phyloP scores from a whole-genome alignment of 2,113 vertebrate species.

The Pampusana beccarii region DNA sequence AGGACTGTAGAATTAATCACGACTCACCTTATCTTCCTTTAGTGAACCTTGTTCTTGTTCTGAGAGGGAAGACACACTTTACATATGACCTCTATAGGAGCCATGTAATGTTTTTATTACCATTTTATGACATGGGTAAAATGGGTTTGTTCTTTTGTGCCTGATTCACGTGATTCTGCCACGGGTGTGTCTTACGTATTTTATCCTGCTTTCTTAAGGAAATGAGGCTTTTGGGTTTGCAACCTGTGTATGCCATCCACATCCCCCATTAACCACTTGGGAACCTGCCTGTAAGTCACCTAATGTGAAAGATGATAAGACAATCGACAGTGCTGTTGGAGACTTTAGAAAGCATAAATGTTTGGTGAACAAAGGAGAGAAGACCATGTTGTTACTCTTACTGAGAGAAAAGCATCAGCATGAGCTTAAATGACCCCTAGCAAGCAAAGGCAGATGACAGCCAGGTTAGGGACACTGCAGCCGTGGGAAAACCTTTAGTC shows the following conservation, averaged over 20 bases:
- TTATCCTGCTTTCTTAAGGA: not conserved
- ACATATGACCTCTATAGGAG: not conserved
- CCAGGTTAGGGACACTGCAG: not conserved
- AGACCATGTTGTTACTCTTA: not conserved
- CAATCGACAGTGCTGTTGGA: not conserved
- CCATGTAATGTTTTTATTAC: not conserved
- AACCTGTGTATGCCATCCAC: not conserved
- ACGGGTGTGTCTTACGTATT: not conserved
- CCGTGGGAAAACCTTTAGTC: not conserved
- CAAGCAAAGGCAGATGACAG: not conserved
- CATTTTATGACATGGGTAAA: not conserved
- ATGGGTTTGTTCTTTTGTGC: not conserved
- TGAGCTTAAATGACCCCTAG: not conserved
- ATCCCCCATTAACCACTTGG: not conserved
- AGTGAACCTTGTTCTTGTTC: not conserved
- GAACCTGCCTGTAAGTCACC: not conserved
- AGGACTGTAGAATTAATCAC: not conserved
- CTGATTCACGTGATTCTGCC: not conserved
- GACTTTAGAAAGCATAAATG: not conserved
- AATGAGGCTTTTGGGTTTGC: not conserved
- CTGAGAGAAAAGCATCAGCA: not conserved
- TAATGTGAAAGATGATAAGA: not conserved
- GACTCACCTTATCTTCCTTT: not conserved
- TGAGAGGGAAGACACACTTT: not conserved
- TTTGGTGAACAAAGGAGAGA: not conserved